These are phyloP conservation scores for Agriotes lineatus DNA, from an alignment of 2,888 invertebrate genomes.

Conservation along the genomic window DNA sequence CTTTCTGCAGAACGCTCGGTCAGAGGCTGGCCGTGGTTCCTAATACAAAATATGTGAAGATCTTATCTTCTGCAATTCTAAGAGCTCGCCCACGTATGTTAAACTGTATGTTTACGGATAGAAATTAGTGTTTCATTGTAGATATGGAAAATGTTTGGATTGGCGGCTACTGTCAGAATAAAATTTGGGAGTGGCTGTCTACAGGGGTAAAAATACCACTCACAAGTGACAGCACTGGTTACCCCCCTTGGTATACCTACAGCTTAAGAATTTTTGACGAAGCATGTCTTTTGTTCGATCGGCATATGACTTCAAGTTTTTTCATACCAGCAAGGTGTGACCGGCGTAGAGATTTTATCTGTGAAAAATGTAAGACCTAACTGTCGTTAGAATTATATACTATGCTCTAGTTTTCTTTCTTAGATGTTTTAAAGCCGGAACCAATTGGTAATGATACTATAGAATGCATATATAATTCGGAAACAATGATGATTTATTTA, in stretches of 20 bases:
- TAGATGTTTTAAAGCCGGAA: neutral
- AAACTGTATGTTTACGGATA: neutral
- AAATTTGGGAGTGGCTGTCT: conserved; percentile 2
- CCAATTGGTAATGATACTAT: neutral
- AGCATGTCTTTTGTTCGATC: conserved; percentile 16
- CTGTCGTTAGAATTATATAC: too few relatives aligned
- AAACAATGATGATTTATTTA: neutral
- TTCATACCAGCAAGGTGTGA: conserved; percentile 5
- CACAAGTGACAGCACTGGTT: neutral
- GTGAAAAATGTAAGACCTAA: too few relatives aligned
- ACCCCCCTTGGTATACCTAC: conserved; percentile 8
- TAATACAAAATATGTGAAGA: neutral
- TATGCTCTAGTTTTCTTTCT: neutral
- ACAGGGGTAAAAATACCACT: conserved; percentile 14
- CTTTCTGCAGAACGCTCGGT: conserved; percentile 16
- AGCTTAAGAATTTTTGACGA: neutral
- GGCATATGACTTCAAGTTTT: neutral
- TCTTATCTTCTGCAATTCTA: neutral
- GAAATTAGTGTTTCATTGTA: conserved; percentile 10
- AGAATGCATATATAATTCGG: neutral
- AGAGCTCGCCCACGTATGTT: conserved; percentile 13
- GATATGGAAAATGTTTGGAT: conserved; percentile 20
- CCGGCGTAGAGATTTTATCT: conserved; percentile 7
- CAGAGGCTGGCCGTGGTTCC: conserved; percentile 18
- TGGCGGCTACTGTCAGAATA: neutral